Conservation (phyloP, 2,888 invertebrate species). For the Mechanitis messenoides region DNA sequence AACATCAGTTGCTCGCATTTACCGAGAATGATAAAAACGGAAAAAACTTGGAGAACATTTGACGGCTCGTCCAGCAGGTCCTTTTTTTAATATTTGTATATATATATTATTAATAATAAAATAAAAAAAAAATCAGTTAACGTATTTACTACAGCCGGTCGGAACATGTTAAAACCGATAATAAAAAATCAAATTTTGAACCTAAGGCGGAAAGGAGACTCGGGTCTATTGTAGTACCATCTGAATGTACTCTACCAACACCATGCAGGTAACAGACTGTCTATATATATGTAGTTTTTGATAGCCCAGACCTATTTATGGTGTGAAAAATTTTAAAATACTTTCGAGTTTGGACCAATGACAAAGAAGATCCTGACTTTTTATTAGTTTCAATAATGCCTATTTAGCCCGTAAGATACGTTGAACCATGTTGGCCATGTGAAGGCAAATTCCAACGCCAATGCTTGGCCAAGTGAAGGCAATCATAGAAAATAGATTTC, state of each 20-base stretch:
- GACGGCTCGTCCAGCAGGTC: slow-evolving; percentile 43
- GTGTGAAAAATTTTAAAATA: too few species aligned
- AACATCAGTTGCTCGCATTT: slow-evolving; percentile 31
- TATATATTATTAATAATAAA: neutral
- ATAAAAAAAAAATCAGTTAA: slow-evolving; percentile 12
- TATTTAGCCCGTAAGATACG: too few species aligned
- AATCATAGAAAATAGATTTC: too few species aligned
- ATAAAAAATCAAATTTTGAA: neutral
- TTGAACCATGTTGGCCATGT: too few species aligned
- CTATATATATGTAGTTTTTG: too few species aligned
- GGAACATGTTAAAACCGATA: neutral
- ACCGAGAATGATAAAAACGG: slow-evolving; percentile 28
- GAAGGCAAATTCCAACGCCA: too few species aligned
- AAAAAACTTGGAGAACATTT: slow-evolving; percentile 46
- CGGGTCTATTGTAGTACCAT: neutral
- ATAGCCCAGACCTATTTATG: too few species aligned
- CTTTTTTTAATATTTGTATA: slow-evolving; percentile 6
- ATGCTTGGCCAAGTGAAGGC: too few species aligned
- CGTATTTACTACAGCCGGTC: neutral
- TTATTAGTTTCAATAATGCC: too few species aligned
- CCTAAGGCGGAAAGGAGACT: neutral
- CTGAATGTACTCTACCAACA: neutral
- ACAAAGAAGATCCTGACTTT: too few species aligned
- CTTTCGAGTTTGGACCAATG: too few species aligned
- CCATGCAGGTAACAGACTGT: too few species aligned